A percentile compares a stretch with the other conserved stretches of the same genome.
These are phyloP conservation scores for Cariama cristata DNA, from an alignment of 2,113 vertebrate genomes.

Conservation along the genomic window DNA sequence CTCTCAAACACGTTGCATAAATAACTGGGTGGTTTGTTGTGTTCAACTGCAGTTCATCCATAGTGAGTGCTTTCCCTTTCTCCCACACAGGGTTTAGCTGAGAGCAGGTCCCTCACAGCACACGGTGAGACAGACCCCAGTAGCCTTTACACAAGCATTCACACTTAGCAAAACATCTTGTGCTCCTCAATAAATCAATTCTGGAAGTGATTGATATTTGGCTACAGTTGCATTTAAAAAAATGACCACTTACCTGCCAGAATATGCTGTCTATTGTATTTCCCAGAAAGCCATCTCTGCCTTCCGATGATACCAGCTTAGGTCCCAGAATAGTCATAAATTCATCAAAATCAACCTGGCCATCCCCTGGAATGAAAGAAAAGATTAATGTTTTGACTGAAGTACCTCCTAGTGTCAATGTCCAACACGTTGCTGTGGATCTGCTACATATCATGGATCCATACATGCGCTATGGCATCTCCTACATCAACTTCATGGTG, in stretches of 20 bases:
- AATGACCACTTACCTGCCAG: slow-evolving; percentile 88
- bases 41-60: background rate
- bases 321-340: slow-evolving; percentile 99
- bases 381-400: background rate
- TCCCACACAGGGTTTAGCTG: background rate
- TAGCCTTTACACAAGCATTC: background rate
- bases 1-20: background rate
- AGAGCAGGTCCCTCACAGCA: background rate
- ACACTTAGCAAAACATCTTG: background rate
- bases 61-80: background rate
- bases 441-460: background rate
- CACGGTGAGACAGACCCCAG: rapidly evolving
- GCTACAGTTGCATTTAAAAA: background rate
- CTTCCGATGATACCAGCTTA: slow-evolving; percentile 94
- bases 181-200: background rate
- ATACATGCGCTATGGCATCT: rapidly evolving
- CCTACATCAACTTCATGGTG: background rate
- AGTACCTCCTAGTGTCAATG: background rate
- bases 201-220: background rate
- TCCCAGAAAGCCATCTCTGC: slow-evolving; percentile 93
- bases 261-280: slow-evolving; percentile 98
- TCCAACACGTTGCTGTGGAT: background rate
- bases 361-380: slow-evolving; percentile 85
- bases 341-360: slow-evolving; percentile 97
- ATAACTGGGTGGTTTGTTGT: background rate